Base-by-base conservation (phyloP, 2,888 invertebrate species). In the Sphaerophoria rueppellii region DNA sequence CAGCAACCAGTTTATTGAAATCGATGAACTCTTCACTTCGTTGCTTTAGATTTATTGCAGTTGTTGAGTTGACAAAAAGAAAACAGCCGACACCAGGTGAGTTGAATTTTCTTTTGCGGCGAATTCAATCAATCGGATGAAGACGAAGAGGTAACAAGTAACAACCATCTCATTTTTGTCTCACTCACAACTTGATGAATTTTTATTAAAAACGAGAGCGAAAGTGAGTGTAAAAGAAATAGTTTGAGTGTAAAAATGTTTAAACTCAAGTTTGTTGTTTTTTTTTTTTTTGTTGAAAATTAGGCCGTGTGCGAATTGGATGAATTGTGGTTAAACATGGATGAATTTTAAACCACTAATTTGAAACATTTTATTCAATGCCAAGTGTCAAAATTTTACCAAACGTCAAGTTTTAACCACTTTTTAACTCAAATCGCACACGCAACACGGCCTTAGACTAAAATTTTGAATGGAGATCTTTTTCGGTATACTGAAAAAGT, bases 211-310 rank as follows among this genome's bases (percentile, higher is more conserved):
- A 35, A n/a, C 14, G 78, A 82, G 82, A 82, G 73, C 77, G 82
- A 82, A 82, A 82, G 82, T 82, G 82, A 82, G 82, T 74, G 72
- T 40, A 55, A 35, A 12, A 46, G 12, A 5, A 61, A 9, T 24
- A 14, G 35, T 52, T 79, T 50, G 67, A 72, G 78, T 73, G 58
- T 58, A 48, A 14, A 48, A 48, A 43, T 0, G 4, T 43, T 43
- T 9, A 24, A 24, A 2, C 11, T 43, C 11, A 43, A 43, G 9
- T 43, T 9, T 11, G 9, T 40, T 43, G 43, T 43, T 4, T 6
- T 43, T 43, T 43, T 43, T 4, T 43, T 43, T 43, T 43, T 4
- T 37, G 37, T 37, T 4, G 2, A 4, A 43, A 43, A 43, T 43
- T 6, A 7, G 11, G 7, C 40, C 40, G 7, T 5, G 4, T 37